These are phyloP conservation scores for Trinectes maculatus DNA, from an alignment of 2,113 vertebrate species.

Conservation along the genomic window DNA sequence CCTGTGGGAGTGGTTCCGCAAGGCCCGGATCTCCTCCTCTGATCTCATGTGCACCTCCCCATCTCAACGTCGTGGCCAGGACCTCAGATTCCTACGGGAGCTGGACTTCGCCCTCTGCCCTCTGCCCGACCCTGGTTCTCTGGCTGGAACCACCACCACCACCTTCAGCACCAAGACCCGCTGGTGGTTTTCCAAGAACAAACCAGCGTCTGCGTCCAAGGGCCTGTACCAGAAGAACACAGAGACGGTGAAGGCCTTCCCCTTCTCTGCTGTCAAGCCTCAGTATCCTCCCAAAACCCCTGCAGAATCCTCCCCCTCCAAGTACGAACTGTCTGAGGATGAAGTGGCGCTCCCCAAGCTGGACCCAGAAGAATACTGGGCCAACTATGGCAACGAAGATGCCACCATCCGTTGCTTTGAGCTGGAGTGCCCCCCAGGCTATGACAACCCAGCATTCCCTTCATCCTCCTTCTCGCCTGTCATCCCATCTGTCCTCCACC, in stretches of 20 bases:
- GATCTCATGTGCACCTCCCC: slow-evolving; percentile 88
- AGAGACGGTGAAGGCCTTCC: slow-evolving; percentile 82
- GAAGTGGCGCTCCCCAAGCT: slow-evolving; percentile 83
- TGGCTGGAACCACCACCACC: slow-evolving; percentile 82
- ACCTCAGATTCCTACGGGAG: slow-evolving; percentile 89
- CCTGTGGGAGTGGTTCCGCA: slow-evolving; percentile 94
- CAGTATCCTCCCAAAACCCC: slow-evolving; percentile 60
- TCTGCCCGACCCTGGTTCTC: slow-evolving; percentile 83
- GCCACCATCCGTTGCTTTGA: slow-evolving; percentile 81
- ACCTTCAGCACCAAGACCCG: slow-evolving; percentile 86
- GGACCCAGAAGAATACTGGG: slow-evolving; percentile 87
- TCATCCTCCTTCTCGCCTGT: slow-evolving; percentile 60
- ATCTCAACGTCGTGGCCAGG: slow-evolving; percentile 85
- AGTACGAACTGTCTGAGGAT: slow-evolving; percentile 80
- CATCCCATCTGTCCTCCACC: slow-evolving; percentile 49
- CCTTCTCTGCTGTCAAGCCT: slow-evolving; percentile 68
- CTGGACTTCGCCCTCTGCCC: slow-evolving; percentile 89
- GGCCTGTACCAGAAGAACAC: slow-evolving; percentile 78
- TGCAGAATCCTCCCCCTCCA: slow-evolving; percentile 55
- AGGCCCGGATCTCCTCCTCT: slow-evolving; percentile 91
- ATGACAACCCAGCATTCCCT: slow-evolving; percentile 65
- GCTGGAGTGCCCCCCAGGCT: slow-evolving; percentile 77
- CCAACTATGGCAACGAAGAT: slow-evolving; percentile 87
- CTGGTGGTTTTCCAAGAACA: slow-evolving; percentile 87
- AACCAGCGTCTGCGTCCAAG: slow-evolving; percentile 87